Percentiles rank a stretch among this genome's conserved stretches.
Conservation (phyloP, 2,888 invertebrate genomes). For the Platycnemis pennipes region DNA sequence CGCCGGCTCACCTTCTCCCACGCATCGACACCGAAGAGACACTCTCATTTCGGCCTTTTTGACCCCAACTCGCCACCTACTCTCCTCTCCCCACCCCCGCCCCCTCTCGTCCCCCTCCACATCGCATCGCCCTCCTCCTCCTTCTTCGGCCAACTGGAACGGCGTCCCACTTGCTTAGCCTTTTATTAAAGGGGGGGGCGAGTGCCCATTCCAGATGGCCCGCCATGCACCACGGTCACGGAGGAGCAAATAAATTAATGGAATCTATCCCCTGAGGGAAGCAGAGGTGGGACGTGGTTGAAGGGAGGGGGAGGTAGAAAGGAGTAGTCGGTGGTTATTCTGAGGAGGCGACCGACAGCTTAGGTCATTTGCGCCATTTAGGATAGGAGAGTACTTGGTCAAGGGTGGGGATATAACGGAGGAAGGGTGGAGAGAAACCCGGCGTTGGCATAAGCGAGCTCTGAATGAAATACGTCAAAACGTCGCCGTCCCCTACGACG, state of each 20-base stretch:
- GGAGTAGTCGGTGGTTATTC: background rate
- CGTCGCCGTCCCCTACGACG: no score
- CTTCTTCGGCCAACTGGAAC: conserved; percentile 61
- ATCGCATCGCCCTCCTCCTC: background rate
- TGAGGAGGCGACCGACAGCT: no score
- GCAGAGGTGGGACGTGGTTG: background rate
- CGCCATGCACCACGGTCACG: conserved; percentile 10
- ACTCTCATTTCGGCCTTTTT: background rate
- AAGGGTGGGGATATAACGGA: no score
- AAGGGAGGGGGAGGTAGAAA: background rate
- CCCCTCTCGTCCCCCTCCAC: background rate
- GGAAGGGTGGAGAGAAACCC: no score
- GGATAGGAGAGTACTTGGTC: no score
- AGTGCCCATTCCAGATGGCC: conserved; percentile 42
- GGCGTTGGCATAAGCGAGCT: no score
- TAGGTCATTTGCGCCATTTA: no score
- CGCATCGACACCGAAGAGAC: no score
- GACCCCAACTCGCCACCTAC: background rate
- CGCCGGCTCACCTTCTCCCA: background rate
- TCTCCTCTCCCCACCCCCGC: background rate
- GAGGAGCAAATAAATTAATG: conserved; percentile 56
- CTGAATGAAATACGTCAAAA: no score
- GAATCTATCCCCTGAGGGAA: background rate
- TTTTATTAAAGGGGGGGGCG: conserved; percentile 42
- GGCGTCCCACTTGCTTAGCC: conserved; percentile 60